Evolutionary conservation across 2,113 vertebrate species (phyloP).

Genomic region (Melanostigma gelatinosum): DNA sequence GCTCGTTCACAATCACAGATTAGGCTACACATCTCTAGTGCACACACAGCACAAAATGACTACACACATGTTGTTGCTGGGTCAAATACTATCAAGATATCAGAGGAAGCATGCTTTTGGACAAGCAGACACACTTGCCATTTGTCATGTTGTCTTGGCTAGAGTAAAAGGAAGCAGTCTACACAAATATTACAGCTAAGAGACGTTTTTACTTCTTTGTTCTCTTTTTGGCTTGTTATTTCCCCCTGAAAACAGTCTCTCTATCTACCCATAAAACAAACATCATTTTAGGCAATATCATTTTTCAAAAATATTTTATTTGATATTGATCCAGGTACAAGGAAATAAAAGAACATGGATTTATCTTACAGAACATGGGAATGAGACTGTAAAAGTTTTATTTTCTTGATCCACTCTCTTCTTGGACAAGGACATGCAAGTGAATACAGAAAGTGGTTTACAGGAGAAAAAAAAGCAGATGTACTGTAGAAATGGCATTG

Average conservation of each 20-base stretch:
- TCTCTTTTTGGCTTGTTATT: not conserved
- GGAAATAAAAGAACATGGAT: constrained; percentile 80
- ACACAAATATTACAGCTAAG: not conserved
- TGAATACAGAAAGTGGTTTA: constrained; percentile 76
- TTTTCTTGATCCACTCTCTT: constrained; percentile 76
- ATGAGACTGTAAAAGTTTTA: constrained; percentile 76
- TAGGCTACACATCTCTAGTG: not conserved
- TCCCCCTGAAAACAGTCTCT: not conserved
- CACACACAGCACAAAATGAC: constrained; percentile 8
- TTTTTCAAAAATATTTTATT: constrained; percentile 88
- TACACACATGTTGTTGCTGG: constrained; percentile 16
- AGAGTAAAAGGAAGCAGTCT: not conserved
- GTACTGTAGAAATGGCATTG: constrained; percentile 70
- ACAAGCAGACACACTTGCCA: constrained; percentile 11
- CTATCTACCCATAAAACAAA: constrained; percentile 23
- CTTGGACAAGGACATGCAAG: constrained; percentile 82
- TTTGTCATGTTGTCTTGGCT: not conserved
- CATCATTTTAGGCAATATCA: constrained; percentile 42
- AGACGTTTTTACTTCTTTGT: not conserved
- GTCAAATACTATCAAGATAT: constrained; percentile 31
- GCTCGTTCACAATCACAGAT: constrained; percentile 34
- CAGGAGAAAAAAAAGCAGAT: constrained; percentile 54
- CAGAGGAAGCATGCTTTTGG: not conserved
- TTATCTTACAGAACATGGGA: constrained; percentile 81
- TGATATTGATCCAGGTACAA: constrained; percentile 83